A percentile compares a stretch with the other conserved stretches of the same genome.
Evolutionary conservation across 2,888 invertebrate species (phyloP).

Genomic region (Acleris sparsana): DNA sequence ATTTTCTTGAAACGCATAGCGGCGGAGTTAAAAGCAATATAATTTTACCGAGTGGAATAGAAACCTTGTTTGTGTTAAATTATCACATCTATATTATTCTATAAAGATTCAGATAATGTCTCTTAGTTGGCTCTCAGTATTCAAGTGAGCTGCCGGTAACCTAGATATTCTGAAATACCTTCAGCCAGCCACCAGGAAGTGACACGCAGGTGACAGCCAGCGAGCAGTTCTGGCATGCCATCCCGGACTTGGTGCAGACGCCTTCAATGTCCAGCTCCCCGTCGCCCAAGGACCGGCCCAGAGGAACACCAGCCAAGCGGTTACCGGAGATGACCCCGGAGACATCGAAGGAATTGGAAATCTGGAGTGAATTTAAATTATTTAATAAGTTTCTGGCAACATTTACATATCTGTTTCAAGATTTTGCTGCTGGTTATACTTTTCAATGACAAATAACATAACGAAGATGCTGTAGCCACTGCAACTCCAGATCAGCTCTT

Average conservation of each 20-base stretch:
- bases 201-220: constrained; percentile 66
- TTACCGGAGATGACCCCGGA: constrained; percentile 70
- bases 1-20: too few species aligned
- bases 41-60: too few species aligned
- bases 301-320: constrained; percentile 70
- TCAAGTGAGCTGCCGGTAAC: too few species aligned
- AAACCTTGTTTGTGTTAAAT: too few species aligned
- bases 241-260: constrained; percentile 63
- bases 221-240: constrained; percentile 71
- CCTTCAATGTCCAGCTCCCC: constrained; percentile 75
- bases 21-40: too few species aligned
- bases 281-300: constrained; percentile 64
- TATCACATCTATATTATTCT: too few species aligned
- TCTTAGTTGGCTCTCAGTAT: not conserved
- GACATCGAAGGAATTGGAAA: constrained; percentile 63
- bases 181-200: constrained; percentile 70
- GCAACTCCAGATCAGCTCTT: too few species aligned
- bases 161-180: constrained; percentile 53
- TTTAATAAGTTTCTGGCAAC: not conserved
- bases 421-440: not conserved
- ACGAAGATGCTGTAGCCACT: too few species aligned
- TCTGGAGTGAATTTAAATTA: constrained; percentile 45
- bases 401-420: not conserved
- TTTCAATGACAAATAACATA: too few species aligned
- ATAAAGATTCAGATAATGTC: too few species aligned